Evolutionary conservation across 1,140 invertebrate genomes (phyloP), one percentile per base, ranked within the genome.

Genomic region (Rhopalosiphum maidis): DNA sequence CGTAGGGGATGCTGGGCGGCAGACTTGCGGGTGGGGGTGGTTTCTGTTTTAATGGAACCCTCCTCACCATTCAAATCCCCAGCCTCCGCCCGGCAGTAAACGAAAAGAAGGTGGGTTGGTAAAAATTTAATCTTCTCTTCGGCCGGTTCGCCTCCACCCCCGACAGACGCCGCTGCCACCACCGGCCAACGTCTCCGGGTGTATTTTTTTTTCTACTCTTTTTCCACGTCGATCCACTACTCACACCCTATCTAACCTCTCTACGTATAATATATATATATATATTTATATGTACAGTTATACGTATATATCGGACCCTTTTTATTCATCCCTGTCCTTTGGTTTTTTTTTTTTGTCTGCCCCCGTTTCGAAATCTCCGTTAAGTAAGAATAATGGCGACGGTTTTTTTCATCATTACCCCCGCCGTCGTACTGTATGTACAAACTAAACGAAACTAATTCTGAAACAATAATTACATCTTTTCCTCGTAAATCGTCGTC

Each of bases 311-410:
- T 43, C 55, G 55, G 37, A 43, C 90, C 89, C 90, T 82, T 91
- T 91, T 91, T 91, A 41, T 82, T 41, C 82, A 35, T 30, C 82
- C 91, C 91, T 22, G 35, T 55, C 54, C 37, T 25, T 90, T 25
- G 18, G 55, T 51, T 51, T 90, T 68, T 68, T 68, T 90, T 68
- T 90, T 90, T 90, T 60, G 54, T 90, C 89, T 55, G 90, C 90
- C n/a, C 46, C 51, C 91, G 91, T 93, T 85, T 86, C 68, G 48
- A 93, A 93, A 93, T 93, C 91, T 93, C 91, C 91, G 91, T 55
- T 93, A 93, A 93, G 82, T 93, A 93, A 93, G 91, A 93, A 93
- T 93, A 93, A 93, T 93, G 91, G 91, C 91, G 91, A 93, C 91
- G 82, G 91, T 93, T 93, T 86, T 93, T 93, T 92, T 82, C 54